Base-by-base conservation (phyloP, 2,888 invertebrate species). In the Melanchra persicariae region DNA sequence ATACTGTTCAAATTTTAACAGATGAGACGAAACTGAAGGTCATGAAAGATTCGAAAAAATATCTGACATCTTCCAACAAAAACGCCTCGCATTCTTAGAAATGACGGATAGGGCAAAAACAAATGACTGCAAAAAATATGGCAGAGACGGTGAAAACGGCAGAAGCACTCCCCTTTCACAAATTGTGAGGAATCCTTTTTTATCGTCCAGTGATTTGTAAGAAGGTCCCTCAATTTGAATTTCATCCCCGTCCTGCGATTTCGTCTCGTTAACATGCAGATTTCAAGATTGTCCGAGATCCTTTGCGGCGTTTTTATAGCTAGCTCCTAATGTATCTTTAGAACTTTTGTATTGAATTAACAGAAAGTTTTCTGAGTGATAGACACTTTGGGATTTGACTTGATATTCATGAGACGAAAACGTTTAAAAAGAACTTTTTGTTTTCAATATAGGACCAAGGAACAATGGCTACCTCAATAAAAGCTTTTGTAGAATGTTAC, bases 161-260 rank as follows among this genome's bases (percentile, higher is more conserved):
- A 58, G 69, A 59, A 68, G 76, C 58, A 71, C 54, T 83, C 65
- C 61, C 58, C 61, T 75, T 77, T 59, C 74, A 77, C 83, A 82
- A 87, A 85, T 84, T 80, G 84, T 81, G 68, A 74, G 70, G 72
- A 76, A 74, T 79, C 78, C 70, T 73, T 86, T 86, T 85, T 87
- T 83, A 84, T 84, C 77, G 82, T 81, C 78, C 66, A 74, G 84
- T 80, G 85, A 87, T 87, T 87, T 86, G 87, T 84, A 60, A 61
- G 77, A 77, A 63, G 84, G 78, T 81, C 81, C 72, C 80, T 59
- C 73, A 65, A 83, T 87, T 84, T 85, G 85, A 85, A 87, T 87
- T 83, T 87, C 81, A 74, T 65, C 58, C 43, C 54, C 71, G 68
- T 65, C 73, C 61, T 72, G 58, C 76, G 65, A 80, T 77, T 77